These are phyloP conservation scores for Orthonychiurus folsomi DNA, from an alignment of 2,888 invertebrate genomes.

Conservation along the genomic window DNA sequence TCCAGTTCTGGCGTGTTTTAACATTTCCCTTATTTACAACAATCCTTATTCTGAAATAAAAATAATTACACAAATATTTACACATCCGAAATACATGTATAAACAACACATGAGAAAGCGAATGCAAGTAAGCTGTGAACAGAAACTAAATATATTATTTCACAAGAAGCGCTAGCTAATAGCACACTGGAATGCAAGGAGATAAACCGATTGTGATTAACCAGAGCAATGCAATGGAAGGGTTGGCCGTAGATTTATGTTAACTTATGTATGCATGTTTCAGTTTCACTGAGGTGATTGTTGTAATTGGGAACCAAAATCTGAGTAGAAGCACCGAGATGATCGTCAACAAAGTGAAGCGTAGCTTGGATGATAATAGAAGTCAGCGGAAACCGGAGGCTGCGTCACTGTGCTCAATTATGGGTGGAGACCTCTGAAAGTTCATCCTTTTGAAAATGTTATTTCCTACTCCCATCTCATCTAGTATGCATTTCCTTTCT, in stretches of 20 bases:
- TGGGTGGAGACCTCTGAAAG: neutral
- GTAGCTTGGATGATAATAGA: neutral
- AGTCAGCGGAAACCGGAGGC: slow-evolving; percentile 11
- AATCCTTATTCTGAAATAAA: neutral
- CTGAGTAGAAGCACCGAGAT: neutral
- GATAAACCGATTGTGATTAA: no score
- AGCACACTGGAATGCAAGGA: no score
- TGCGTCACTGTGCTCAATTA: slow-evolving; percentile 3
- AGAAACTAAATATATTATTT: no score
- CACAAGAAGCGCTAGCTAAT: no score
- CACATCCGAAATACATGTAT: no score
- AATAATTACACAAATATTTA: no score
- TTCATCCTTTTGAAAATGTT: no score
- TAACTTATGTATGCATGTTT: no score
- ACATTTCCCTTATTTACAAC: neutral
- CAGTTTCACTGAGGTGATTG: neutral
- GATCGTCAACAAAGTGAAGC: slow-evolving; percentile 6
- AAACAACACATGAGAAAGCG: no score
- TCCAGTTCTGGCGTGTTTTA: neutral
- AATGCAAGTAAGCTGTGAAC: no score
- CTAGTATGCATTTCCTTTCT: no score
- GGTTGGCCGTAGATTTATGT: neutral
- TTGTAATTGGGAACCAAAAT: neutral
- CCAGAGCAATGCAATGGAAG: neutral
- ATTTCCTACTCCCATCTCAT: no score